Percentiles rank a stretch among this genome's conserved stretches.
Evolutionary conservation across 1,140 invertebrate genomes (phyloP).

Genomic region (Meloidogyne exigua): DNA sequence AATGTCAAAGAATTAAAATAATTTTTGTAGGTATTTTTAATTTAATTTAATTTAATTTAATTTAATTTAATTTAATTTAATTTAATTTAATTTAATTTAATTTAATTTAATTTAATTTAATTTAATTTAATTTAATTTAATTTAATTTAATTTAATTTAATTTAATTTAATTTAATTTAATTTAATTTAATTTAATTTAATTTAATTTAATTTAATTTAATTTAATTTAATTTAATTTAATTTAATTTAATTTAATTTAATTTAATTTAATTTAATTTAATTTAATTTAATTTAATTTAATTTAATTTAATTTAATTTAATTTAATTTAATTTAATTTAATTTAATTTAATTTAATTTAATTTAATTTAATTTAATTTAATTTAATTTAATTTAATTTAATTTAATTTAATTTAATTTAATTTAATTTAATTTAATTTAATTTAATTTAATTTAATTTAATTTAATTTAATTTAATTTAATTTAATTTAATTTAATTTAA

Average conservation of each 20-base stretch:
- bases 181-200: neutral
- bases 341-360: neutral
- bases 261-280: neutral
- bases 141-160: neutral
- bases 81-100: neutral
- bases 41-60: constrained; percentile 5
- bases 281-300: neutral
- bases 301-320: neutral
- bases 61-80: neutral
- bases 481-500: neutral
- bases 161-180: neutral
- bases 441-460: neutral
- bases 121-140: neutral
- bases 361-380: neutral
- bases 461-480: neutral
- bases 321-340: neutral
- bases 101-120: neutral
- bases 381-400: neutral
- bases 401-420: neutral
- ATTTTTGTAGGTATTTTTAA: neutral
- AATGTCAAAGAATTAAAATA: neutral
- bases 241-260: neutral
- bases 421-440: neutral
- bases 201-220: neutral
- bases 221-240: neutral